These are phyloP conservation scores for Hermatobates lingyangjiaoensis DNA, from an alignment of 1,140 invertebrate species.

Conservation along the genomic window DNA sequence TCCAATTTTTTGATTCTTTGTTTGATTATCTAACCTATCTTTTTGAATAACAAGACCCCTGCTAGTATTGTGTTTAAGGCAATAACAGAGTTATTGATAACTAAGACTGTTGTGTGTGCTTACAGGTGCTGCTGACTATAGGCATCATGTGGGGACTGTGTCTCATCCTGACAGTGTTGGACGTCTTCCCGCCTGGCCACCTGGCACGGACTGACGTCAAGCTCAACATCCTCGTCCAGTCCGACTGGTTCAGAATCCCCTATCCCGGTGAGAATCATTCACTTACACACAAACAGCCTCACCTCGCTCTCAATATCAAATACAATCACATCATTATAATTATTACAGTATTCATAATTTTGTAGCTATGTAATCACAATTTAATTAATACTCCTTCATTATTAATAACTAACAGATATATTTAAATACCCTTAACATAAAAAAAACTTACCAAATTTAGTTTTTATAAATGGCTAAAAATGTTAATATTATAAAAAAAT, in stretches of 20 bases:
- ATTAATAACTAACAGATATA: no score
- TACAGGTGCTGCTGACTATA: conserved; percentile 60
- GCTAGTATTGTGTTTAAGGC: not conserved
- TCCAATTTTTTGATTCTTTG: not conserved
- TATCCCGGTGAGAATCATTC: conserved; percentile 44
- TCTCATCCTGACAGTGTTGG: conserved; percentile 45
- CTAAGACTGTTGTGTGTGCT: not conserved
- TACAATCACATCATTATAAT: not conserved
- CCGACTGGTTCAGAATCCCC: conserved; percentile 66
- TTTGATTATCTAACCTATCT: no score
- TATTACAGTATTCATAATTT: no score
- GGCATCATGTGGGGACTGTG: conserved; percentile 61
- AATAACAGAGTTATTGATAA: not conserved
- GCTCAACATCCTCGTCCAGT: conserved; percentile 44
- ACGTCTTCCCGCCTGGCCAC: conserved; percentile 42
- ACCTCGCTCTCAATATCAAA: not conserved
- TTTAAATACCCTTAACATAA: no score
- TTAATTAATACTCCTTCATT: no score
- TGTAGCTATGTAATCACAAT: no score
- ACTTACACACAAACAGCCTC: not conserved
- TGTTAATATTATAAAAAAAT: no score
- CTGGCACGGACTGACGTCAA: conserved; percentile 60
- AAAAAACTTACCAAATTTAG: no score
- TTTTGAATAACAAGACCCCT: no score
- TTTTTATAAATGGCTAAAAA: no score